These are phyloP conservation scores for Gryllus longicercus DNA, from an alignment of 2,888 invertebrate genomes.

Conservation along the genomic window DNA sequence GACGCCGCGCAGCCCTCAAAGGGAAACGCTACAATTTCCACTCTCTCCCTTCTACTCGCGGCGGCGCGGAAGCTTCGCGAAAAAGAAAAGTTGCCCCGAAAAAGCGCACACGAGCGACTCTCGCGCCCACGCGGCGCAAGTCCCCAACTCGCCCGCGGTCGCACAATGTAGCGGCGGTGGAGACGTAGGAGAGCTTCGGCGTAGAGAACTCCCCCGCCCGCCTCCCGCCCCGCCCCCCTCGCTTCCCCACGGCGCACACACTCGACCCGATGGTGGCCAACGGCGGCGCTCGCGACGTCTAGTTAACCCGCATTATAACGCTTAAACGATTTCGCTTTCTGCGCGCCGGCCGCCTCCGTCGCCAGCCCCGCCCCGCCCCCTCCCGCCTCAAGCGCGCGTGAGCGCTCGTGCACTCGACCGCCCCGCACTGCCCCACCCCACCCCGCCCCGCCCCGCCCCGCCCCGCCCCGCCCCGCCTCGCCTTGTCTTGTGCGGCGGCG, in stretches of 20 bases:
- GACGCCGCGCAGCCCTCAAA: neutral
- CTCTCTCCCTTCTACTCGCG: neutral
- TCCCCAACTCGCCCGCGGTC: neutral
- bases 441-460: neutral
- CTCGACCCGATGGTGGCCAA: neutral
- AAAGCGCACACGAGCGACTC: neutral
- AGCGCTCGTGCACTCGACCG: neutral
- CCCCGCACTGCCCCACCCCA: neutral
- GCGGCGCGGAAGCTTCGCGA: neutral
- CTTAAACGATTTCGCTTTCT: constrained; percentile 30
- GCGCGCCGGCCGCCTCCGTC: constrained; percentile 17
- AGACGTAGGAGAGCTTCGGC: neutral
- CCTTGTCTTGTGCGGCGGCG: constrained; percentile 9
- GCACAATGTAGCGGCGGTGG: neutral
- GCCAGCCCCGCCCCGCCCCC: neutral
- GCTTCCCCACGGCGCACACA: neutral
- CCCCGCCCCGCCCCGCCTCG: neutral
- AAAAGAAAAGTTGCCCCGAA: neutral
- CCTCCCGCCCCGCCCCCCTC: neutral
- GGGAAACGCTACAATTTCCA: constrained; percentile 10
- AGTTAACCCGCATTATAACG: constrained; percentile 32
- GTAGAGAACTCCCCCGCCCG: neutral
- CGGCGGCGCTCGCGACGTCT: constrained; percentile 12
- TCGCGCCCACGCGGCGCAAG: neutral
- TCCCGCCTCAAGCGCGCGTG: neutral